Base-by-base conservation (phyloP, 1,140 invertebrate genomes). In the Muscidifurax raptorellus region DNA sequence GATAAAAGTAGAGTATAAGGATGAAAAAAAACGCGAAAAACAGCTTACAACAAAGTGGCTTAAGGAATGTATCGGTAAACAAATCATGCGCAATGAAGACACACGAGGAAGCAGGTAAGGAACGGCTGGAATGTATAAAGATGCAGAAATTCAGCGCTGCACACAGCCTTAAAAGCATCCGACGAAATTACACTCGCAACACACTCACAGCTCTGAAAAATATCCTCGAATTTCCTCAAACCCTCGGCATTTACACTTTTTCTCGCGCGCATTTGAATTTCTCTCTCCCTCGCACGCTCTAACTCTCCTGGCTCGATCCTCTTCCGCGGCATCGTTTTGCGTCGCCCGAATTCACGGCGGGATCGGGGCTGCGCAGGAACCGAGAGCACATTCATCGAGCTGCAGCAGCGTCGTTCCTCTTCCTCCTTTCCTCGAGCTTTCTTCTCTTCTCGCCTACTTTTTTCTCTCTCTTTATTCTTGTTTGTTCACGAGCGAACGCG, bases 141-240 rank as follows among this genome's bases (percentile, higher is more conserved):
- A 59, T 59, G 22, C 5, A n/a, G 18, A 59, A 59, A 22, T 59
- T 59, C 52, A 59, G 52, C 44, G 36, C 36, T 40, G 44, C 7
- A 13, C 7, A n/a, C 5, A 59, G 52, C 52, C 22, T 59, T 59
- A 7, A 59, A 59, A 59, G 52, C 52, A 59, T 59, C 52, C 52
- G 18, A 59, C 5, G 22, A 59, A 59, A 59, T 59, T 59, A 59
- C 52, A 59, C 52, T 22, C 22, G 52, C 52, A n/a, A 22, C 52
- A n/a, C n/a, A n/a, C n/a, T n/a, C n/a, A n/a, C n/a, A 59, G 52
- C 52, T 59, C 52, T 59, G 52, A 59, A 59, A 59, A n/a, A 59
- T 59, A 4, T 59, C 18, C 52, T 22, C 52, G 22, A 59, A n/a
- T 59, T 59, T 59, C 4, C 22, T 59, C 52, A 59, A 59, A 59